Evolutionary conservation across 2,888 invertebrate genomes (phyloP).

Genomic region (Acrocyrtus sp.): DNA sequence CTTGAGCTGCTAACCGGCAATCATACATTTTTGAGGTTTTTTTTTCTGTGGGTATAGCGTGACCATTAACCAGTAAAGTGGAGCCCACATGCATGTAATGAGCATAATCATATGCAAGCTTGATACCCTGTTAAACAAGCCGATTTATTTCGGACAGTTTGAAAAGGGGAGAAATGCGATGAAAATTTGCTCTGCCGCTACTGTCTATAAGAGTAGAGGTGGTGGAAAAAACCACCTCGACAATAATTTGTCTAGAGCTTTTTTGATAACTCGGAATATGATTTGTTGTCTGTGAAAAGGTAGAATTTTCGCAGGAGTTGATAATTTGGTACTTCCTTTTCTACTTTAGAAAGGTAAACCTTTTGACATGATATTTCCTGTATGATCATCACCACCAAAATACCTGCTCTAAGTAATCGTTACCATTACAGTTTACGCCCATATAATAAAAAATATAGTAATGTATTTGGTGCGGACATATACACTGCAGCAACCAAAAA

Average conservation of each 20-base stretch:
- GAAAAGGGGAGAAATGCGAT: too few relatives aligned
- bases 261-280: slow-evolving; percentile 43
- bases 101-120: not conserved
- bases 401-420: slow-evolving; percentile 29
- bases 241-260: slow-evolving; percentile 48
- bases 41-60: slow-evolving; percentile 20
- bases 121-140: too few relatives aligned
- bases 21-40: too few relatives aligned
- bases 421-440: slow-evolving; percentile 4
- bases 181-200: slow-evolving; percentile 11
- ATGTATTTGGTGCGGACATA: too few relatives aligned
- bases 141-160: not conserved
- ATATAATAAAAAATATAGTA: too few relatives aligned
- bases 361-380: slow-evolving; percentile 62
- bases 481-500: too few relatives aligned
- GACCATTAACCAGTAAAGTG: too few relatives aligned
- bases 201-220: slow-evolving; percentile 21
- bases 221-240: slow-evolving; percentile 20
- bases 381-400: slow-evolving; percentile 35
- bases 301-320: slow-evolving; percentile 62
- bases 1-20: too few relatives aligned
- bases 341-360: slow-evolving; percentile 58
- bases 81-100: not conserved
- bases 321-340: slow-evolving; percentile 63
- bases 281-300: slow-evolving; percentile 54